Evolutionary conservation across 2,797 vertebrate species (phyloP).

Genomic region (Zalophus californianus): DNA sequence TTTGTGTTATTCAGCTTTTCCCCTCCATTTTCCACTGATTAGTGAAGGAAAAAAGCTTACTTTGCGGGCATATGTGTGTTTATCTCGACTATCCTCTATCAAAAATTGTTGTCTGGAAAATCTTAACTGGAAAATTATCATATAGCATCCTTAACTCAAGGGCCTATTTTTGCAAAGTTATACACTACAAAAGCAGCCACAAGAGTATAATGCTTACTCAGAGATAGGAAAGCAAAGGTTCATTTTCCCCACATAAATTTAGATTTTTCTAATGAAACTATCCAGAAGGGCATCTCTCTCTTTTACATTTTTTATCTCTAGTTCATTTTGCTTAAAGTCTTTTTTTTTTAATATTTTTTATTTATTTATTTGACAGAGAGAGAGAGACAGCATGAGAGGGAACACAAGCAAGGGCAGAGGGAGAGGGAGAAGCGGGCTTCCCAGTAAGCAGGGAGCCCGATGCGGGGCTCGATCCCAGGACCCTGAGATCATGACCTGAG

Average conservation of each 20-base stretch:
- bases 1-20: neutral
- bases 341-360: neutral
- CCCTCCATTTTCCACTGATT: neutral
- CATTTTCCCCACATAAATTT: neutral
- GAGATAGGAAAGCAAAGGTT: neutral
- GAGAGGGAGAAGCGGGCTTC: too few species aligned
- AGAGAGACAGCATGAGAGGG: too few species aligned
- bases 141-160: conserved; percentile 42
- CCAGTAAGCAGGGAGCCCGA: too few species aligned
- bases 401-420: too few species aligned
- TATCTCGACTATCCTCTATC: neutral
- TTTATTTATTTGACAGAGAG: too few species aligned
- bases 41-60: neutral
- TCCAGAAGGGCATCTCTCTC: neutral
- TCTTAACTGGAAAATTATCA: conserved; percentile 35
- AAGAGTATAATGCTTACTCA: neutral
- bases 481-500: too few species aligned
- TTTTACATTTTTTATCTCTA: neutral
- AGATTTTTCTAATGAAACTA: conserved; percentile 51
- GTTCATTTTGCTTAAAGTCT: conserved; percentile 10
- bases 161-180: conserved; percentile 15
- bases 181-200: conserved; percentile 48
- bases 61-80: neutral
- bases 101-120: conserved; percentile 43
- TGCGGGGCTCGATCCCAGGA: too few species aligned